Conservation (phyloP, 1,140 invertebrate species). For the Caenorhabditis inopinata region DNA sequence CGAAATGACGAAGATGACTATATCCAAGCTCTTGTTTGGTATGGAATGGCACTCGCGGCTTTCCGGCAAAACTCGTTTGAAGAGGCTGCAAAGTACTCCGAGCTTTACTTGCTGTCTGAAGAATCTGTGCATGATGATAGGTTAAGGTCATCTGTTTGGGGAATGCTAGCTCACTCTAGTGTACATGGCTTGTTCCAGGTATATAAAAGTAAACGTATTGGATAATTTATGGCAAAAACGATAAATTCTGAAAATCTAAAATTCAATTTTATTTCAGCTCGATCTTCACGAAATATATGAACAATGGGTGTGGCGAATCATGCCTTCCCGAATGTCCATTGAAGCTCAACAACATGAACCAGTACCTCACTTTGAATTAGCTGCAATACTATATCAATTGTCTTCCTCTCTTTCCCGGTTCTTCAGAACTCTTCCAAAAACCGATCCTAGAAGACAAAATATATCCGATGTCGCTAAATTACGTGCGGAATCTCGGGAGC, state of each 20-base stretch:
- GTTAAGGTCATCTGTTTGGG: not conserved
- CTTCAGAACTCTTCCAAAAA: not conserved
- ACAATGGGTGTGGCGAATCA: constrained; percentile 1
- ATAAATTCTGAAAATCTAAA: too few species aligned
- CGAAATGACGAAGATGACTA: not conserved
- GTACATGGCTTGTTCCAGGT: not conserved
- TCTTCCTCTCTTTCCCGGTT: not conserved
- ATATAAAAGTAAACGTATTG: too few species aligned
- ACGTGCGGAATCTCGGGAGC: not conserved
- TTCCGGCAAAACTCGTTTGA: not conserved
- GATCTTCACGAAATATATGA: not conserved
- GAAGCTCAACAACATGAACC: not conserved
- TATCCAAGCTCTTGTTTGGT: not conserved
- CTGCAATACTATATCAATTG: not conserved
- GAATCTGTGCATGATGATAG: not conserved
- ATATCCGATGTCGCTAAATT: not conserved
- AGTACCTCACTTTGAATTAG: not conserved
- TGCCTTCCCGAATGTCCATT: not conserved
- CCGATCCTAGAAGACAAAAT: not conserved
- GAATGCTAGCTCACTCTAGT: not conserved
- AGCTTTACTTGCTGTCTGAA: not conserved
- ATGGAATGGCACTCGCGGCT: not conserved
- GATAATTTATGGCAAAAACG: too few species aligned
- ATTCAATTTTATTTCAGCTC: not conserved
- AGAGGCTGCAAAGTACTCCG: not conserved